Percentiles rank a stretch among this genome's conserved stretches.
phyloP scores from a whole-genome alignment of 2,888 invertebrate genomes.

The Cephalotes varians region DNA sequence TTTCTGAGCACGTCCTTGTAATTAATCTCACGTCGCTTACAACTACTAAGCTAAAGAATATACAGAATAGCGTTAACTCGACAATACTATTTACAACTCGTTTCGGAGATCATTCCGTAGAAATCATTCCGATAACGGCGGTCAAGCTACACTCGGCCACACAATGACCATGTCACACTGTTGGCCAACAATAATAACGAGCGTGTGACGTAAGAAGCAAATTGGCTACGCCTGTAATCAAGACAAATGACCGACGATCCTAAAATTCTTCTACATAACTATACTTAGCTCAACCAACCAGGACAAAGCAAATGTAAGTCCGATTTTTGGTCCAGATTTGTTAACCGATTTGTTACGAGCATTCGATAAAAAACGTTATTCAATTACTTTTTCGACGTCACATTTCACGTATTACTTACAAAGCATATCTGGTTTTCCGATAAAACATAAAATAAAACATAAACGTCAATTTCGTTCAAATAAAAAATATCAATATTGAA shows the following conservation, averaged over 20 bases:
- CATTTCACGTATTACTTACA: not conserved
- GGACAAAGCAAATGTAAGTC: slow-evolving; percentile 15
- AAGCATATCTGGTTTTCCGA: not conserved
- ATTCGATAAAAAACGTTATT: slow-evolving; percentile 6
- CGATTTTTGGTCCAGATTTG: not conserved
- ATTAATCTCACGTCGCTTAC: slow-evolving; percentile 31
- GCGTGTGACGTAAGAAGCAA: slow-evolving; percentile 61
- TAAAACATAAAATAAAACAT: not conserved
- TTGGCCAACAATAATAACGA: slow-evolving; percentile 44
- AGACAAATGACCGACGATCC: slow-evolving; percentile 49
- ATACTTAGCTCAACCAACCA: not conserved
- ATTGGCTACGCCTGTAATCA: slow-evolving; percentile 59
- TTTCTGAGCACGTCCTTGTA: slow-evolving; percentile 43
- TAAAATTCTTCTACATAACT: slow-evolving; percentile 33
- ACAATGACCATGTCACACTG: slow-evolving; percentile 56
- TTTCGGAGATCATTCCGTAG: too few relatives aligned
- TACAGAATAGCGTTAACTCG: not conserved
- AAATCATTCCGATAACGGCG: slow-evolving; percentile 65
- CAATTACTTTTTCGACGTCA: not conserved
- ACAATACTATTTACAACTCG: slow-evolving; percentile 62
- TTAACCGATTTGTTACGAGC: not conserved
- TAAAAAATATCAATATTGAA: not conserved
- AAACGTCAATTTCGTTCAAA: not conserved
- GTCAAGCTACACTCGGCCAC: slow-evolving; percentile 65
- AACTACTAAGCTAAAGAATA: slow-evolving; percentile 11